phyloP scores from a whole-genome alignment of 2,113 vertebrate species.

The Phrynosoma blainvillii region DNA sequence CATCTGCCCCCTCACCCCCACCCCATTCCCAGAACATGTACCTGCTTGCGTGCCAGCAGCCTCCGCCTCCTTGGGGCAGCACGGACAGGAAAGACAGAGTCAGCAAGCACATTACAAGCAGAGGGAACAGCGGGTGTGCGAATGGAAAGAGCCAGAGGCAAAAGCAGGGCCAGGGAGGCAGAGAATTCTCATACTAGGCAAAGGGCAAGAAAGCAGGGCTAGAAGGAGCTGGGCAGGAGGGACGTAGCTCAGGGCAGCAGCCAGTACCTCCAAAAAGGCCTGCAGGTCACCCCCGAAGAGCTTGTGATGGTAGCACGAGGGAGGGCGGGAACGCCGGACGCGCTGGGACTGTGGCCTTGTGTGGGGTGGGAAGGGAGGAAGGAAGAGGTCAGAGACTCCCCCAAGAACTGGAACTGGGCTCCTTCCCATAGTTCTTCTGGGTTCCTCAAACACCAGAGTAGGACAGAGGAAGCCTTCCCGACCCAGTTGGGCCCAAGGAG shows the following conservation, averaged over 20 bases:
- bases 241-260: conserved; percentile 33
- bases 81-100: conserved; percentile 35
- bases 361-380: conserved; percentile 34
- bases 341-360: conserved; percentile 49
- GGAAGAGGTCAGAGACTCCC: conserved; percentile 25
- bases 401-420: not conserved
- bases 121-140: conserved; percentile 17
- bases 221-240: conserved; percentile 36
- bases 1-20: not conserved
- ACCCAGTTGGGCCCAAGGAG: not conserved
- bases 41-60: conserved; percentile 38
- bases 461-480: not conserved
- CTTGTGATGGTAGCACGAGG: conserved; percentile 87
- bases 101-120: conserved; percentile 30
- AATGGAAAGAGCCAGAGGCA: conserved; percentile 22
- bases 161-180: conserved; percentile 23
- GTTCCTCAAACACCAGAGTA: conserved; percentile 1
- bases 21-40: not conserved
- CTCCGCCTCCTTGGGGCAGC: conserved; percentile 43
- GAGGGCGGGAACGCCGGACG: conserved; percentile 69
- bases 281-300: conserved; percentile 87
- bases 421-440: conserved; percentile 7
- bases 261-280: conserved; percentile 85
- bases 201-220: conserved; percentile 30
- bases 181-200: conserved; percentile 14